phyloP scores from a whole-genome alignment of 2,113 vertebrate genomes.

The Lanius collurio region DNA sequence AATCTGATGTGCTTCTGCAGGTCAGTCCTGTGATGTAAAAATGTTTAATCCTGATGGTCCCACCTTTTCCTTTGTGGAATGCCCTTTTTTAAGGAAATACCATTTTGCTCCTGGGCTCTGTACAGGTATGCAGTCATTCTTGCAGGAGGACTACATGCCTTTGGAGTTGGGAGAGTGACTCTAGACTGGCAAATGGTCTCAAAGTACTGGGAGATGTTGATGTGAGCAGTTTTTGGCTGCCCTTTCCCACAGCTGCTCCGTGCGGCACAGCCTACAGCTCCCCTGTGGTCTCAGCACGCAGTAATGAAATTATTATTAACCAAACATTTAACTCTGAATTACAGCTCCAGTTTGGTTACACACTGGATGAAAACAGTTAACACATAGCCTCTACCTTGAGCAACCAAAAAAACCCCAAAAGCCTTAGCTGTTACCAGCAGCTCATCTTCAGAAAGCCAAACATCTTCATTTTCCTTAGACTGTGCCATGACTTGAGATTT shows the following conservation, averaged over 20 bases:
- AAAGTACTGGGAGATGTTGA: background rate
- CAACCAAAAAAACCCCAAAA: background rate
- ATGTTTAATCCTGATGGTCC: background rate
- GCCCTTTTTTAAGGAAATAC: background rate
- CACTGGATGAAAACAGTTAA: background rate
- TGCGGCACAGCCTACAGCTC: background rate
- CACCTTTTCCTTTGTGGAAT: background rate
- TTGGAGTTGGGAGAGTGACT: background rate
- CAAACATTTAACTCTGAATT: background rate
- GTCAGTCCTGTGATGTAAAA: background rate
- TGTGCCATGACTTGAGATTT: background rate
- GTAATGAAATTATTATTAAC: background rate
- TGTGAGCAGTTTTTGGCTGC: accelerated
- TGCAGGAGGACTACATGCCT: background rate
- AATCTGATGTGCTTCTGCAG: background rate
- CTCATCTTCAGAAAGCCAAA: background rate
- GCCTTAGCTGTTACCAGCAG: background rate
- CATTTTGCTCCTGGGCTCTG: background rate
- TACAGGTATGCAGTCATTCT: background rate
- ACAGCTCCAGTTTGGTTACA: background rate
- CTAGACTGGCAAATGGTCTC: background rate
- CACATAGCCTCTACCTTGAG: background rate
- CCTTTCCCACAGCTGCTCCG: background rate
- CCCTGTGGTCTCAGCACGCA: background rate
- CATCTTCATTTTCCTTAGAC: background rate